These are phyloP conservation scores for Misgurnus mizolepis DNA, from an alignment of 2,113 vertebrate genomes.

Conservation along the genomic window DNA sequence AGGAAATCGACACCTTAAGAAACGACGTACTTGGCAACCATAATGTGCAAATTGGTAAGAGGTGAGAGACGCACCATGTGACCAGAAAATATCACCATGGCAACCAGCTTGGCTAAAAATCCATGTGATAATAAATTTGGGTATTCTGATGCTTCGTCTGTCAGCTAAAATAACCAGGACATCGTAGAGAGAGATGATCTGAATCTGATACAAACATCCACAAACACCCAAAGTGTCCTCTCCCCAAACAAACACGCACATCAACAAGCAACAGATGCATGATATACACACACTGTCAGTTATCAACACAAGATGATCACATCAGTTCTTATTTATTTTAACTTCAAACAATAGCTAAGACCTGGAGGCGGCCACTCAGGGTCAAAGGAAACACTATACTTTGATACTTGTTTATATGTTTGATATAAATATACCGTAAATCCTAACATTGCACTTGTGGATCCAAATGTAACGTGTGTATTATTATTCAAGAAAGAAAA, in stretches of 20 bases:
- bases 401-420: too few species aligned
- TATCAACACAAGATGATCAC: background rate
- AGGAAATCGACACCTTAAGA: background rate
- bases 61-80: background rate
- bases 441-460: too few species aligned
- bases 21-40: conserved; percentile 5
- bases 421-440: too few species aligned
- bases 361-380: background rate
- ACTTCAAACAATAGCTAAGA: background rate
- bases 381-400: too few species aligned
- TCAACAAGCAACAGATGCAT: background rate
- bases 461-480: too few species aligned
- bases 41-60: background rate
- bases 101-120: conserved; percentile 7
- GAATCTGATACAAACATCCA: background rate
- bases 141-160: background rate
- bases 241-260: background rate
- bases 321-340: conserved; percentile 1
- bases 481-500: too few species aligned
- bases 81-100: background rate
- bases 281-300: background rate
- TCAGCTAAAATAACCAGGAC: background rate
- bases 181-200: background rate
- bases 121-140: background rate
- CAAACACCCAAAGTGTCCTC: background rate